Percentiles rank a stretch among this genome's conserved stretches.
phyloP scores from a whole-genome alignment of 1,140 invertebrate species.

The Drosophila simulans region DNA sequence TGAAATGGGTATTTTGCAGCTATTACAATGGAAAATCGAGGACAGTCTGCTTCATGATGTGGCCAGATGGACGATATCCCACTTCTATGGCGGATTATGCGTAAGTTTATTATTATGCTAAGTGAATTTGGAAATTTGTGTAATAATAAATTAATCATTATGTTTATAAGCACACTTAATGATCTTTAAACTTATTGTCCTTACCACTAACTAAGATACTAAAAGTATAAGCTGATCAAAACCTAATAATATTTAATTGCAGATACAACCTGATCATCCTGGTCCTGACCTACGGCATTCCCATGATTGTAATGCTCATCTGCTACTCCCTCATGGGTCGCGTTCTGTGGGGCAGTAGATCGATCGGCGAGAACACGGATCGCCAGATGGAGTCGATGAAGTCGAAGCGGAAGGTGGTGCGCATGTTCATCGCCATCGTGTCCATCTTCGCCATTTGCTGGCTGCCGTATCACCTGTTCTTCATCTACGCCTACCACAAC shows the following conservation, averaged over 20 bases:
- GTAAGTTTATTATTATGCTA: no score
- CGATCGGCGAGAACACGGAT: conserved; percentile 95
- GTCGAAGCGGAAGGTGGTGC: conserved; percentile 94
- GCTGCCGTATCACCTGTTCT: conserved; percentile 95
- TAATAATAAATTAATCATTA: no score
- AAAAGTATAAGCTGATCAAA: no score
- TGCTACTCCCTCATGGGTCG: conserved; percentile 94
- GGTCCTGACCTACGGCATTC: conserved; percentile 95
- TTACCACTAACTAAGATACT: no score
- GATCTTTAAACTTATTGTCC: no score
- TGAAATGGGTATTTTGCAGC: conserved; percentile 56
- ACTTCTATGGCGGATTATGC: conserved; percentile 86
- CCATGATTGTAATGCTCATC: conserved; percentile 93
- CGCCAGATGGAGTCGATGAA: conserved; percentile 93
- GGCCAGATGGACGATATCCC: conserved; percentile 88
- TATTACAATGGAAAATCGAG: conserved; percentile 86
- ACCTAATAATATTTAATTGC: no score
- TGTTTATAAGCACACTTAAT: no score
- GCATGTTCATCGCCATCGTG: conserved; percentile 86
- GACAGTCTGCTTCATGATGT: conserved; percentile 87
- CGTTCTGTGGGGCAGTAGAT: conserved; percentile 90
- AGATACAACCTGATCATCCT: conserved; percentile 95
- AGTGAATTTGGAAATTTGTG: no score
- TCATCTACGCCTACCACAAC: conserved; percentile 93
- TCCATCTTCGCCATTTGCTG: conserved; percentile 94